Percentiles rank a stretch among this genome's conserved stretches.
These are phyloP conservation scores for Lindbergichthys nudifrons DNA, from an alignment of 2,797 vertebrate species.

Conservation along the genomic window DNA sequence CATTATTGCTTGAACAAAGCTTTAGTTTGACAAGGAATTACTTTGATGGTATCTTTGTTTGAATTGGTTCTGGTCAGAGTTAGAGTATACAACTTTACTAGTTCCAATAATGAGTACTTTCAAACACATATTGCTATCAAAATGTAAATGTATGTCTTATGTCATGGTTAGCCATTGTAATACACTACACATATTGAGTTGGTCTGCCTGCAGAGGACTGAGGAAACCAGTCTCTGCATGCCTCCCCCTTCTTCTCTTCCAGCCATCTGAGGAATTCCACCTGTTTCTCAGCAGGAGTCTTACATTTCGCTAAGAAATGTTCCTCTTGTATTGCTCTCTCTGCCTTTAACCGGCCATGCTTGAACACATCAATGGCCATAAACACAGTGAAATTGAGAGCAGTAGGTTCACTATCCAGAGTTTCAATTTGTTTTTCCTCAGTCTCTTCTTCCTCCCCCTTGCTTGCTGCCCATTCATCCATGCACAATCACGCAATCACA, in stretches of 20 bases:
- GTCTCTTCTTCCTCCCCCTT: neutral
- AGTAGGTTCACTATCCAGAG: conserved; percentile 7
- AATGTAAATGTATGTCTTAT: neutral
- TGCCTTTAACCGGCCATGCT: neutral
- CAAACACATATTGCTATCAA: conserved; percentile 1
- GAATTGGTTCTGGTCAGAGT: neutral
- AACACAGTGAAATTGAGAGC: conserved; percentile 17
- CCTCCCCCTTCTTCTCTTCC: conserved; percentile 37
- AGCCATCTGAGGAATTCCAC: conserved; percentile 63
- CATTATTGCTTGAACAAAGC: neutral
- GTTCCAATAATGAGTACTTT: conserved; percentile 9
- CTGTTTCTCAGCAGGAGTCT: conserved; percentile 50
- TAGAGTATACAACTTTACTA: neutral
- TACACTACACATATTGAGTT: conserved; percentile 12
- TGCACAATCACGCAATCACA: conserved; percentile 35
- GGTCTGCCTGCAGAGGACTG: conserved; percentile 24
- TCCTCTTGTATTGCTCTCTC: neutral
- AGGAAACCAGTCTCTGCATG: conserved; percentile 59
- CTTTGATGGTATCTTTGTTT: conserved; percentile 2
- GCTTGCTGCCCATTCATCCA: conserved; percentile 41
- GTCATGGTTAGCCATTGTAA: conserved; percentile 25
- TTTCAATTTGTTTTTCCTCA: conserved; percentile 27
- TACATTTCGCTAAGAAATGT: conserved; percentile 13
- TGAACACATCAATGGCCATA: conserved; percentile 27
- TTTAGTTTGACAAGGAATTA: conserved; percentile 12